phyloP scores from a whole-genome alignment of 2,113 vertebrate species.

The Sapayoa aenigma region DNA sequence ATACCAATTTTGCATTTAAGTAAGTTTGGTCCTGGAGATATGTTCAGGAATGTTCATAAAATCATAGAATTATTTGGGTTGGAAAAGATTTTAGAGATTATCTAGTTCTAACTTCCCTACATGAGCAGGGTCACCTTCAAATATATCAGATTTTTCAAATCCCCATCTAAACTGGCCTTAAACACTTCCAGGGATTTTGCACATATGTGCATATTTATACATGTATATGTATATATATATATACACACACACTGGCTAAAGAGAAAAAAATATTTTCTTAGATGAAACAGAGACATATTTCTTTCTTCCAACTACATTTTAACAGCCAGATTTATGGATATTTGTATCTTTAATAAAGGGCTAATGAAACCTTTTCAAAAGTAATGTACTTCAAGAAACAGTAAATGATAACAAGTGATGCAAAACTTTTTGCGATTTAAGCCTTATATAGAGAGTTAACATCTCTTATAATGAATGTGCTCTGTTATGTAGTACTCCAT shows the following conservation, averaged over 20 bases:
- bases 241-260: neutral
- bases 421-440: conserved; percentile 38
- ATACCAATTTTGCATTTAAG: neutral
- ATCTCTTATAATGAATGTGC: conserved; percentile 41
- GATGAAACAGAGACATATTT: neutral
- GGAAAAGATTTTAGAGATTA: neutral
- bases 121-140: neutral
- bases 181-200: neutral
- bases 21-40: neutral
- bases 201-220: neutral
- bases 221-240: neutral
- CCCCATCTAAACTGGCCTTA: neutral
- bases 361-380: conserved; percentile 51
- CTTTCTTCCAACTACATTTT: neutral
- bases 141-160: neutral
- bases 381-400: conserved; percentile 12
- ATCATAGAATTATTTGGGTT: neutral
- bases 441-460: conserved; percentile 11
- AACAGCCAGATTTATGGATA: neutral
- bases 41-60: neutral
- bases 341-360: neutral
- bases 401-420: conserved; percentile 40
- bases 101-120: neutral
- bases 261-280: neutral
- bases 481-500: conserved; percentile 5